A percentile compares a stretch with the other conserved stretches of the same genome.
Evolutionary conservation across 2,888 invertebrate species (phyloP).

Genomic region (Coronaproctus castanopsis): DNA sequence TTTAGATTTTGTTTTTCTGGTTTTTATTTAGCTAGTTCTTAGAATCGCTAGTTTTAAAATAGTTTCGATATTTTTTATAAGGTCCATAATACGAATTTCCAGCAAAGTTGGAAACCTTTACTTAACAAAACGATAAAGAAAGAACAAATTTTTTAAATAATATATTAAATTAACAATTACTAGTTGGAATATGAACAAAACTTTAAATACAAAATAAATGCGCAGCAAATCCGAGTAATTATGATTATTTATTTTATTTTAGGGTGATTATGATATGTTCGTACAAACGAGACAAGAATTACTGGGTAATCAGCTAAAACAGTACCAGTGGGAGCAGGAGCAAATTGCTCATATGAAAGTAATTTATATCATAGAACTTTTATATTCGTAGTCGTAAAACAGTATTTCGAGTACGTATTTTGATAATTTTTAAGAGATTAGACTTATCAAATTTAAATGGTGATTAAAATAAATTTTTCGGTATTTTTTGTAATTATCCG

Average conservation of each 20-base stretch:
- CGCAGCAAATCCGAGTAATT: too few species aligned
- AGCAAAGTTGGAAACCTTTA: too few species aligned
- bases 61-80: too few species aligned
- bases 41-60: too few species aligned
- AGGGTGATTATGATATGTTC: slow-evolving; percentile 90
- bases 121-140: too few species aligned
- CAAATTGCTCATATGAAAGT: slow-evolving; percentile 98
- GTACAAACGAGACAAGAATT: slow-evolving; percentile 81
- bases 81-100: too few species aligned
- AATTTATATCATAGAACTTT: slow-evolving; percentile 16
- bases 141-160: too few species aligned
- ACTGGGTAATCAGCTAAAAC: slow-evolving; percentile 95
- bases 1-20: too few species aligned
- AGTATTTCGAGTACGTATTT: not conserved
- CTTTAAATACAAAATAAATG: too few species aligned
- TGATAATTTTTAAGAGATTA: not conserved
- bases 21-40: too few species aligned
- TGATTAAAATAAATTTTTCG: not conserved
- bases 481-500: slow-evolving; percentile 2
- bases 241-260: slow-evolving; percentile 20
- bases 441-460: not conserved
- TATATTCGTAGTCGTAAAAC: not conserved
- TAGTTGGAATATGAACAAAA: too few species aligned
- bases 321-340: slow-evolving; percentile 99
- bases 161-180: too few species aligned